Evolutionary conservation across 2,888 invertebrate genomes (phyloP), one percentile per base, ranked within the genome.

Genomic region (Suillia variegata): DNA sequence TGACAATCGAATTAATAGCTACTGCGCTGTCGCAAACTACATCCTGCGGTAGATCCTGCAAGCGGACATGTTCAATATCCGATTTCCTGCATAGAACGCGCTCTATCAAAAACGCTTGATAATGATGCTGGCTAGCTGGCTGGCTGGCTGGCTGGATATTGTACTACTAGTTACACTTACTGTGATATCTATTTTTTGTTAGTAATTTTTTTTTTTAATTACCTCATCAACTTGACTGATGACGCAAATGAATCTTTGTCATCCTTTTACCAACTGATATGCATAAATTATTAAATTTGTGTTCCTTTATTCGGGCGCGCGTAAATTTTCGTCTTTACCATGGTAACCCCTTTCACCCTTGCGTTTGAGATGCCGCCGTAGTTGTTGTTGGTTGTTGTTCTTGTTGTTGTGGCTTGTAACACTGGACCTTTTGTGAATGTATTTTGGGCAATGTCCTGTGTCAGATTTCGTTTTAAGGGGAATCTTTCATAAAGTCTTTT

Each of bases 181-280:
- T 55, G 49, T 54, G 47, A 61, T 57, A 15, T 54, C 55, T 62
- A 62, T 68, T 64, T 66, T 64, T 66, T 70, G 67, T 52, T 58
- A 66, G 62, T 68, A 70, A 69, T 67, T 65, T 62, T 66, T 67
- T 64, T 67, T 68, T 69, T 75, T 80, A 81, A 81, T 81, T 81
- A 81, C 79, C 77, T 77, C 79, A 81, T 81, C 80, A 80, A 80
- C 75, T 80, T 81, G 81, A 81, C 81, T 81, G 81, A 81, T 81
- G 80, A 81, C 78, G 78, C 76, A 78, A 76, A 78, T 78, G 76
- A 77, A 78, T 78, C 78, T 71, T 69, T 77, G 79, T 78, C 78
- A 70, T 71, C 68, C 49, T 70, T n/a, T 70, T 73, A 64, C 59
- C 55, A 61, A 62, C 62, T 65, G 66, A 74, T 74, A 70, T 76